phyloP scores from a whole-genome alignment of 2,888 invertebrate genomes.

The Mylabris sibirica region DNA sequence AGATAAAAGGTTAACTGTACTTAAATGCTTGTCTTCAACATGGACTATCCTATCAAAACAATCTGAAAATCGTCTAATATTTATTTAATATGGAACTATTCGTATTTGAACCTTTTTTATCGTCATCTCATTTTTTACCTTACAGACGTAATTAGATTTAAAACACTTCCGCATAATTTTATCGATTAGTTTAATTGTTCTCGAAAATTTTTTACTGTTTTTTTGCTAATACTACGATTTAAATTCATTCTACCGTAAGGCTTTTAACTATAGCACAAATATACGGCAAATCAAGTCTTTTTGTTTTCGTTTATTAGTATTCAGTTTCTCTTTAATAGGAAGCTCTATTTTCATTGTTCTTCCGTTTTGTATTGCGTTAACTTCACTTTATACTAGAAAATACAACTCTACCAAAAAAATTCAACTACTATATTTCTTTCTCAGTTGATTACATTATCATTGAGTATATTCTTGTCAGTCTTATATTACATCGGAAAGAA shows the following conservation, averaged over 20 bases:
- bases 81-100: constrained; percentile 21
- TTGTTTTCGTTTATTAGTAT: not conserved
- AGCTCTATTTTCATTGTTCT: not conserved
- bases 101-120: not conserved
- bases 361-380: constrained; percentile 2
- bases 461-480: constrained; percentile 1
- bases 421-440: not conserved
- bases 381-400: not conserved
- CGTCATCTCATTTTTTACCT: not conserved
- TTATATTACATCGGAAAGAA: not conserved
- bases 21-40: constrained; percentile 25
- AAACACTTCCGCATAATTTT: no score
- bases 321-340: not conserved
- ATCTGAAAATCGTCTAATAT: constrained; percentile 19
- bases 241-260: no score
- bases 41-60: constrained; percentile 25
- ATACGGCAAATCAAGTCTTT: not conserved
- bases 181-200: no score
- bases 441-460: not conserved
- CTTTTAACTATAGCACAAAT: no score
- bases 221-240: no score
- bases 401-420: not conserved
- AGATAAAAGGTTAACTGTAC: constrained; percentile 23
- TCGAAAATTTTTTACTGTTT: no score
- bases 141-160: no score